phyloP scores from a whole-genome alignment of 1,140 invertebrate genomes.

The Procambarus virginalis region DNA sequence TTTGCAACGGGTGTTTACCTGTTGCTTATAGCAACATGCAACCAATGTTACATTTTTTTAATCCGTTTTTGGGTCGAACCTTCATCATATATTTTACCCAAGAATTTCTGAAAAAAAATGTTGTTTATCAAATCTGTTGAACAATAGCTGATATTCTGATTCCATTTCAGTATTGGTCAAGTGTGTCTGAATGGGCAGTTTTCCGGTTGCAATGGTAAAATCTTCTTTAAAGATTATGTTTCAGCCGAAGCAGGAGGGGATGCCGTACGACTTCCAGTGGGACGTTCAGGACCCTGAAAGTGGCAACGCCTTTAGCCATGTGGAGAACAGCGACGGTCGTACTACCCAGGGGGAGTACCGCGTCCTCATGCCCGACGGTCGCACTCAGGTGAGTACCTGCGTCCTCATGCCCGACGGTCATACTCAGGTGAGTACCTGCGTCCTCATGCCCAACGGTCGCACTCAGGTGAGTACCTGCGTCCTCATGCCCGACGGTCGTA shows the following conservation, averaged over 20 bases:
- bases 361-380: conserved; percentile 36
- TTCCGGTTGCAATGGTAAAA: background rate
- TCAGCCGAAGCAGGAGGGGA: conserved; percentile 14
- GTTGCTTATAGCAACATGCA: too few species aligned
- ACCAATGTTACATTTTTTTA: too few species aligned
- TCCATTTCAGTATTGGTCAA: background rate
- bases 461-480: conserved; percentile 22
- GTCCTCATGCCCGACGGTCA: conserved; percentile 18
- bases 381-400: conserved; percentile 30
- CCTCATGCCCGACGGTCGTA: conserved; percentile 9
- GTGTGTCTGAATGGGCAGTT: background rate
- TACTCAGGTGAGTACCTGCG: conserved; percentile 24
- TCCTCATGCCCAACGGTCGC: background rate
- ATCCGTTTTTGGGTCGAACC: too few species aligned
- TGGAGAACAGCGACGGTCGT: conserved; percentile 27
- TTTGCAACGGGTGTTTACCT: too few species aligned
- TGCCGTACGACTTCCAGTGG: conserved; percentile 43
- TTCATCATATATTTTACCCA: too few species aligned
- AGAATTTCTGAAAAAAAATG: too few species aligned
- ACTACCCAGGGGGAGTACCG: conserved; percentile 44
- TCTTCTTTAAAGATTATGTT: background rate
- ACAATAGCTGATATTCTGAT: background rate
- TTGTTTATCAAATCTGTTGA: background rate
- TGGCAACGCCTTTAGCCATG: conserved; percentile 29
- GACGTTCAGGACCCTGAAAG: conserved; percentile 26